phyloP scores from a whole-genome alignment of 2,113 vertebrate species.

The Struthidea cinerea region DNA sequence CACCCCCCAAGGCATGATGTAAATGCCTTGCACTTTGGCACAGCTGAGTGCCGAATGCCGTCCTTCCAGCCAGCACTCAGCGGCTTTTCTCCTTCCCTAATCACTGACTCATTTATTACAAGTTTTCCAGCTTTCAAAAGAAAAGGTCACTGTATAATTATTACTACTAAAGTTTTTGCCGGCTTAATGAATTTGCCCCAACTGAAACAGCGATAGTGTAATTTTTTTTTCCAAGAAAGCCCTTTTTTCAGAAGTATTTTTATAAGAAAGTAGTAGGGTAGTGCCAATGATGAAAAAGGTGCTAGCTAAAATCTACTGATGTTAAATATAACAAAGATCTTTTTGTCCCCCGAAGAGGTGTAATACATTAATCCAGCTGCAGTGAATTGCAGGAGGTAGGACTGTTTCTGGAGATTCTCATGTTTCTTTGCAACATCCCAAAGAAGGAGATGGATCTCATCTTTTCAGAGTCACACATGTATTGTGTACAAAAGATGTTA shows the following conservation, averaged over 20 bases:
- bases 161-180: neutral
- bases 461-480: neutral
- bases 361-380: neutral
- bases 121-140: constrained; percentile 4
- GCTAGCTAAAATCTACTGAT: neutral
- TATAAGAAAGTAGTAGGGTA: neutral
- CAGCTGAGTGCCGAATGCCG: neutral
- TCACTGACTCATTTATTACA: neutral
- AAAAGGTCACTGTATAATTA: constrained; percentile 13
- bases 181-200: neutral
- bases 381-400: neutral
- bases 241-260: neutral
- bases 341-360: fast-evolving
- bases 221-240: neutral
- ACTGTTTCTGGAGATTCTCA: neutral
- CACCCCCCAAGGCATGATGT: neutral
- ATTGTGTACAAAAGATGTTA: neutral
- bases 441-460: neutral
- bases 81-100: neutral
- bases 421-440: neutral
- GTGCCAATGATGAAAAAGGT: neutral
- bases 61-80: neutral
- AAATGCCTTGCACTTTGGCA: neutral
- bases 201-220: neutral
- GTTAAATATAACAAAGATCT: neutral